phyloP scores from a whole-genome alignment of 2,888 invertebrate species.

The Acleris cristana region DNA sequence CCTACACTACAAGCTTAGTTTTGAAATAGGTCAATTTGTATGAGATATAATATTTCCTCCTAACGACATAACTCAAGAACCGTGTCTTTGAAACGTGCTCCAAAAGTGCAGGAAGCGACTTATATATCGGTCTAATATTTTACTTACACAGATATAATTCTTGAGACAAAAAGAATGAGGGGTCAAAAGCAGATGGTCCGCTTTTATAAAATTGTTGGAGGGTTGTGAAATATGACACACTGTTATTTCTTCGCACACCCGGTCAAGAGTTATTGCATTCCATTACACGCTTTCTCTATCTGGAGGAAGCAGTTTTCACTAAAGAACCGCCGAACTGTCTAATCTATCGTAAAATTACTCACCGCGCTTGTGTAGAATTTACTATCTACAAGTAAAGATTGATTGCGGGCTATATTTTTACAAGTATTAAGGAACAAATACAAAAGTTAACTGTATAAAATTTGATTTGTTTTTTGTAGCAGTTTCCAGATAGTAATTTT shows the following conservation, averaged over 20 bases:
- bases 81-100: not conserved
- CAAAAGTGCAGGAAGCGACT: not conserved
- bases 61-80: too few species aligned
- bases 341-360: slow-evolving; percentile 60
- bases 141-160: slow-evolving; percentile 79
- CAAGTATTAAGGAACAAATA: not conserved
- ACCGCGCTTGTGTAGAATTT: slow-evolving; percentile 14
- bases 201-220: slow-evolving; percentile 84
- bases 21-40: too few species aligned
- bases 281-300: slow-evolving; percentile 83
- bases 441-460: not conserved
- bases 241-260: slow-evolving; percentile 84
- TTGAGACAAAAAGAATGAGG: slow-evolving; percentile 83
- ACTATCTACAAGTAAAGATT: slow-evolving; percentile 19
- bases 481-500: too few species aligned
- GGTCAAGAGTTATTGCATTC: slow-evolving; percentile 84
- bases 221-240: slow-evolving; percentile 84
- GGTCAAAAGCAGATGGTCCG: slow-evolving; percentile 84
- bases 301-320: slow-evolving; percentile 83
- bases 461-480: not conserved
- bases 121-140: slow-evolving; percentile 60
- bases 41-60: too few species aligned
- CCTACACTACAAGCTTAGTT: too few species aligned
- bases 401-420: slow-evolving; percentile 8
- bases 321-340: slow-evolving; percentile 79